phyloP scores from a whole-genome alignment of 2,888 invertebrate genomes.

The Andrena camellia region DNA sequence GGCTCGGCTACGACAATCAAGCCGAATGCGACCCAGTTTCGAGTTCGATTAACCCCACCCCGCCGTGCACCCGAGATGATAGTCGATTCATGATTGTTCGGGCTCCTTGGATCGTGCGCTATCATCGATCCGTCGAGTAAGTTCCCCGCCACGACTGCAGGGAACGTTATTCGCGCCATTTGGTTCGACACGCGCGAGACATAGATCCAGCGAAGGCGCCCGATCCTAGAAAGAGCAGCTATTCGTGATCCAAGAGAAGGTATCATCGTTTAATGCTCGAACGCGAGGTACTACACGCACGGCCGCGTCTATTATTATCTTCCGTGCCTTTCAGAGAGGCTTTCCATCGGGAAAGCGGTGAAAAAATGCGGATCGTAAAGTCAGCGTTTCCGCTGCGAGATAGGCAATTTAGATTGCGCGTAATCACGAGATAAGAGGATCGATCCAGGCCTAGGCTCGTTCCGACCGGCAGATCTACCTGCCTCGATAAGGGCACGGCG shows the following conservation, averaged over 20 bases:
- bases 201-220: neutral
- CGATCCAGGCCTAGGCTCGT: constrained; percentile 24
- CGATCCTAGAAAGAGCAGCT: neutral
- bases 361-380: neutral
- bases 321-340: neutral
- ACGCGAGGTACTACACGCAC: neutral
- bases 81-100: constrained; percentile 54
- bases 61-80: constrained; percentile 30
- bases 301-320: constrained; percentile 1
- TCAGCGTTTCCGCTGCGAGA: constrained; percentile 7
- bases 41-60: constrained; percentile 71
- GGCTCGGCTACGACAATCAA: constrained; percentile 26
- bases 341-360: neutral
- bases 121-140: constrained; percentile 24
- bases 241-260: neutral
- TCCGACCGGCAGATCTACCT: constrained; percentile 9
- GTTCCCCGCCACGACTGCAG: neutral
- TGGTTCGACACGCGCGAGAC: constrained; percentile 11
- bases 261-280: neutral
- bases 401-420: constrained; percentile 38
- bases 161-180: constrained; percentile 31
- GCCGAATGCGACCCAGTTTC: constrained; percentile 71
- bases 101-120: constrained; percentile 35
- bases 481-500: constrained; percentile 9
- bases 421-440: constrained; percentile 25